phyloP scores from a whole-genome alignment of 1,140 invertebrate species.

The Ylistrum balloti region DNA sequence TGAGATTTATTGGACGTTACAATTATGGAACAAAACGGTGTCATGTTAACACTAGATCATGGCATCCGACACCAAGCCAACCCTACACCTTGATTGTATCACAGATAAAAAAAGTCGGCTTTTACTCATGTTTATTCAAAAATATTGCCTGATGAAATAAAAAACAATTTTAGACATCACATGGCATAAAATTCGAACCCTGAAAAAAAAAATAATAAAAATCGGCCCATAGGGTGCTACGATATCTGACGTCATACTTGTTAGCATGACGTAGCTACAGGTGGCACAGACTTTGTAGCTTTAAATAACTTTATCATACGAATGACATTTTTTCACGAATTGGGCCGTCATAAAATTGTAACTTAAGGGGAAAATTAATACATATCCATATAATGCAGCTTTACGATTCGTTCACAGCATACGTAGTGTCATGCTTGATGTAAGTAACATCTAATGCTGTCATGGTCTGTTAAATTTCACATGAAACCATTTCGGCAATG shows the following conservation, averaged over 20 bases:
- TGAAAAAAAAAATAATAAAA: too few species aligned
- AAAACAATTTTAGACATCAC: too few species aligned
- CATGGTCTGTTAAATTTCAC: neutral
- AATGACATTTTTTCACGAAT: too few species aligned
- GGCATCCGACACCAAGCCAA: neutral
- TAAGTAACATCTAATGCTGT: neutral
- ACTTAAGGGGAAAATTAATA: neutral
- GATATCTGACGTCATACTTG: neutral
- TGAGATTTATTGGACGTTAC: neutral
- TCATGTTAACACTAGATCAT: neutral
- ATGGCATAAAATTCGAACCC: too few species aligned
- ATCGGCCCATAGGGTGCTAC: too few species aligned
- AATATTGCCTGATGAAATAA: too few species aligned
- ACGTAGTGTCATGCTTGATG: neutral
- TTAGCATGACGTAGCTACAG: neutral
- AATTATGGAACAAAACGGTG: slow-evolving; percentile 4
- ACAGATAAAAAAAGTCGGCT: neutral
- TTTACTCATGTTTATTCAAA: neutral
- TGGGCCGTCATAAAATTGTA: slow-evolving; percentile 40
- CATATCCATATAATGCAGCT: slow-evolving; percentile 19
- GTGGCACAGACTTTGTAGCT: too few species aligned
- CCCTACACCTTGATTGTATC: neutral
- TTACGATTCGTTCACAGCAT: neutral
- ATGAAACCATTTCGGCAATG: slow-evolving; percentile 8
- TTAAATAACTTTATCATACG: too few species aligned